Evolutionary conservation across 2,797 vertebrate species (phyloP), one percentile per base, ranked within the genome.

Genomic region (Trachurus trachurus): DNA sequence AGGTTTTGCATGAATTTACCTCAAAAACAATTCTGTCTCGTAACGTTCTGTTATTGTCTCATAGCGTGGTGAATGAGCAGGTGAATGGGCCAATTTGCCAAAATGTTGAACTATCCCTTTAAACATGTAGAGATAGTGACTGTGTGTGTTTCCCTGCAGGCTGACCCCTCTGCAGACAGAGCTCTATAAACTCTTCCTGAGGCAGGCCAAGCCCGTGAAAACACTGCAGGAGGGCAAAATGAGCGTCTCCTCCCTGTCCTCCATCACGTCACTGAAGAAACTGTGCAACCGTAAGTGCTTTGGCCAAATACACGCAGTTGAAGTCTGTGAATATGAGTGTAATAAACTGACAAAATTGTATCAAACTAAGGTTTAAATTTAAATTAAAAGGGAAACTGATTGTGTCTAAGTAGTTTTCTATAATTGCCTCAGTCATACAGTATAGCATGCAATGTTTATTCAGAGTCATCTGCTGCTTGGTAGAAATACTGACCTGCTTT

Each of bases 261-360:
- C 98, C 57, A 99, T 99, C 92, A 99, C 98, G 0, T 97, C 96
- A 0, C 93, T 99, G 40, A 99, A 99, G 93, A 99, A 99, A 84
- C 97, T 99, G 16, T 99, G 98, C 83, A 99, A 99, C 84, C 98
- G 98, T 99, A 90, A 97, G 98, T 96, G 6, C 45, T 52, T 54
- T 3, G 31, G 13, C 29, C 26, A 44, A 44, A 15, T 42, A 40
- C 3, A 3, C 10, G 12, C 39, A 40, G 9, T 2, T 40, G 9
- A 12, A 11, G 12, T 42, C 40, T 42, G 40, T 42, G 11, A 10
- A 34, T 40, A 37, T 37, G 31, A 34, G 5, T 34, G 31, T 37
- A 37, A 37, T 37, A 8, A 37, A 37, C 34, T 37, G 7, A 7
- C 34, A 37, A 37, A 37, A 37, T 8, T 37, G 34, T 37, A 6